A percentile compares a stretch with the other conserved stretches of the same genome.
Conservation (phyloP, 2,888 invertebrate species). For the Mongoloraphidia duomilia region DNA sequence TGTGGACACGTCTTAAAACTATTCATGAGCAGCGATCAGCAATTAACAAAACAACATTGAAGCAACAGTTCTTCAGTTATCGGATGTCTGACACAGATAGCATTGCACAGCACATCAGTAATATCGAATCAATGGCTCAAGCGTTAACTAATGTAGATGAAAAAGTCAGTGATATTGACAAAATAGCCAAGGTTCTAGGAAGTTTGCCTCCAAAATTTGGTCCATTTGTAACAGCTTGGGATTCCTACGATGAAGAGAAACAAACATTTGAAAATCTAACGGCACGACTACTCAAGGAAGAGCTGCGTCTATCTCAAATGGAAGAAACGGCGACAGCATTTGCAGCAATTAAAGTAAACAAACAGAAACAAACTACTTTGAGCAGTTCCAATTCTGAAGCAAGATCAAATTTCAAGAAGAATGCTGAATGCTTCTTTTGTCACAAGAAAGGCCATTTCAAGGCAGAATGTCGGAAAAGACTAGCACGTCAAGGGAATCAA, state of each 20-base stretch:
- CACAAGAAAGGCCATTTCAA: constrained; percentile 3
- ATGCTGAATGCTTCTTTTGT: constrained; percentile 1
- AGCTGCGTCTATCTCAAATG: not conserved
- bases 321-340: constrained; percentile 1
- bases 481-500: not conserved
- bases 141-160: constrained; percentile 8
- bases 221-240: constrained; percentile 4
- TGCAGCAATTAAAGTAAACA: not conserved
- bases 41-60: constrained; percentile 11
- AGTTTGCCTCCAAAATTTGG: constrained; percentile 5
- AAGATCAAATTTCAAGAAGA: not conserved
- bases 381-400: no score
- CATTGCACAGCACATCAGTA: constrained; percentile 11
- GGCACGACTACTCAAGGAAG: constrained; percentile 3
- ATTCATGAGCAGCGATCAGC: constrained; percentile 10
- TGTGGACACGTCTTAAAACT: constrained; percentile 9
- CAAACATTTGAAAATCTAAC: constrained; percentile 9
- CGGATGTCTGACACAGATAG: constrained; percentile 4
- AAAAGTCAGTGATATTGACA: constrained; percentile 8
- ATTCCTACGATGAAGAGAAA: constrained; percentile 6
- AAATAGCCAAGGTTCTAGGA: constrained; percentile 8
- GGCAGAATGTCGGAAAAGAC: constrained; percentile 1
- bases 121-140: constrained; percentile 9
- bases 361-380: no score
- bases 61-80: constrained; percentile 9